Evolutionary conservation across 1,140 invertebrate genomes (phyloP).

Genomic region (Radopholus similis): DNA sequence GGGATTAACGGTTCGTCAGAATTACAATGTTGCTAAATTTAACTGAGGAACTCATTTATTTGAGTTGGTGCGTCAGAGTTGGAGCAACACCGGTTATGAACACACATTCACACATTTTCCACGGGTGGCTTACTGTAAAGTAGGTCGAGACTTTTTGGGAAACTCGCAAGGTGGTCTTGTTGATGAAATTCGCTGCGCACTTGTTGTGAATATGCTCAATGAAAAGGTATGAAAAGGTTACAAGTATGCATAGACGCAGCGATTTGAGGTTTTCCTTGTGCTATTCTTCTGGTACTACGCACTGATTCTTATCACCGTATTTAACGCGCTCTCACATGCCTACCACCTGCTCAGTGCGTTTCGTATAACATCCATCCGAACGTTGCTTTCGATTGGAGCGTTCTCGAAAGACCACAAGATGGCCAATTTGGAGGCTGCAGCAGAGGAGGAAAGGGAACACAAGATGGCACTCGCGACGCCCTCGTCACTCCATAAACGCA

Average conservation of each 20-base stretch:
- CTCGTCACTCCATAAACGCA: no score
- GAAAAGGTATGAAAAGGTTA: slow-evolving; percentile 10
- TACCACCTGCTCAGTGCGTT: background rate
- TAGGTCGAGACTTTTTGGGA: slow-evolving; percentile 12
- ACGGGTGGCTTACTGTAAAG: slow-evolving; percentile 4
- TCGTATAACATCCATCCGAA: no score
- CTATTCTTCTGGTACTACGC: slow-evolving; percentile 16
- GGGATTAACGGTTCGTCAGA: background rate
- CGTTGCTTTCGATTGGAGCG: no score
- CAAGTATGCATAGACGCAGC: no score
- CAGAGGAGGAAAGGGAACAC: no score
- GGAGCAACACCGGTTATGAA: background rate
- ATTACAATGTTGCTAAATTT: background rate
- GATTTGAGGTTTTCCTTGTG: slow-evolving; percentile 4
- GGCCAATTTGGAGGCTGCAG: no score
- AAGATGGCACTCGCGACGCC: no score
- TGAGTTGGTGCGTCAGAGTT: background rate
- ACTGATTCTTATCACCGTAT: background rate
- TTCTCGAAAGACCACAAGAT: no score
- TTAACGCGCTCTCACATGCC: background rate
- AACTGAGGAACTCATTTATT: background rate
- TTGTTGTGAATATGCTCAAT: slow-evolving; percentile 14
- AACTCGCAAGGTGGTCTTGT: background rate
- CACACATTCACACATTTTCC: slow-evolving; percentile 6
- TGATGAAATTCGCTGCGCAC: slow-evolving; percentile 4